phyloP scores from a whole-genome alignment of 2,113 vertebrate genomes.

The Apeltes quadracus region DNA sequence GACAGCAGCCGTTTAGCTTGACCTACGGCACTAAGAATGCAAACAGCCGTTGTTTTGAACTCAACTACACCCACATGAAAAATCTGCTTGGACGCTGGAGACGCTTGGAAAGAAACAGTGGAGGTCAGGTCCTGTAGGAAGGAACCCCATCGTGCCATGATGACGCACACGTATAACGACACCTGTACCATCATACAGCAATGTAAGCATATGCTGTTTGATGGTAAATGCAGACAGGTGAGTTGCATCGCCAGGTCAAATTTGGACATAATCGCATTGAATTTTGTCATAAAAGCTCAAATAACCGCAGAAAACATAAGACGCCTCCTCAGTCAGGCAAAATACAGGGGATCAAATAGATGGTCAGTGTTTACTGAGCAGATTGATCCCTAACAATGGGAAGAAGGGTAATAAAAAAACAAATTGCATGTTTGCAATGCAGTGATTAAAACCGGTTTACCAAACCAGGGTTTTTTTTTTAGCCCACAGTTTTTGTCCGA shows the following conservation, averaged over 20 bases:
- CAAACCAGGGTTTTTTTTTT: slow-evolving; percentile 20
- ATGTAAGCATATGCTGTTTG: slow-evolving; percentile 3
- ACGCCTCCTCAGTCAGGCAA: slow-evolving; percentile 1
- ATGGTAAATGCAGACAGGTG: slow-evolving; percentile 10
- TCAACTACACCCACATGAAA: not conserved
- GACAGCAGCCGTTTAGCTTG: not conserved
- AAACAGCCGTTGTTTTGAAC: not conserved
- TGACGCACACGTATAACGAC: not conserved
- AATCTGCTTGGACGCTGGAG: too few relatives aligned
- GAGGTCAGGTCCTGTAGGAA: not conserved
- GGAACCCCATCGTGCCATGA: not conserved
- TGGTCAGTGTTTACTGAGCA: slow-evolving; percentile 15
- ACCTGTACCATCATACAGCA: not conserved
- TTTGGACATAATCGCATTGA: slow-evolving; percentile 39
- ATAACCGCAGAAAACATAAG: slow-evolving; percentile 5
- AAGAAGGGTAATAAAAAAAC: not conserved
- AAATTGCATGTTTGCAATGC: not conserved
- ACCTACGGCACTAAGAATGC: not conserved
- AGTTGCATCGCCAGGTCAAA: slow-evolving; percentile 30
- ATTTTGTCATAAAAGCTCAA: slow-evolving; percentile 32
- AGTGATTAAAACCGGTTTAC: slow-evolving; percentile 38
- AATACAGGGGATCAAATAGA: not conserved
- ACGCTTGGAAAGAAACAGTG: too few relatives aligned
- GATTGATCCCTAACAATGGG: slow-evolving; percentile 15
- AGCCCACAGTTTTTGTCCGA: slow-evolving; percentile 59